A percentile compares a stretch with the other conserved stretches of the same genome.
Conservation (phyloP, 2,113 vertebrate genomes). For the Seriola aureovittata region DNA sequence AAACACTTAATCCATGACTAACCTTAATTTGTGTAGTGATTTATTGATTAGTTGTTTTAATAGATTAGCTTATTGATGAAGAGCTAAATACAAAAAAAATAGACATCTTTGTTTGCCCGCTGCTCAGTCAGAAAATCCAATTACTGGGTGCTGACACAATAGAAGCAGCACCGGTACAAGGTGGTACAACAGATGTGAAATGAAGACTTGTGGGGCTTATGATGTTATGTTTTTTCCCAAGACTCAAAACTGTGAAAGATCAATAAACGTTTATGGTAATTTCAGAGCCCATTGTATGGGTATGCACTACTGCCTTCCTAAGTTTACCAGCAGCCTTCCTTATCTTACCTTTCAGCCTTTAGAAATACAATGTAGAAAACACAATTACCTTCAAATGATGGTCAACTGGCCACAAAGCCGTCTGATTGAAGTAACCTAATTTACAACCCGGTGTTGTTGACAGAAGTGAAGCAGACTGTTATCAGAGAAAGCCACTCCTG, state of each 20-base stretch:
- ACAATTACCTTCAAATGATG: background rate
- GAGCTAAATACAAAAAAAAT: background rate
- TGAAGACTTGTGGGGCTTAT: background rate
- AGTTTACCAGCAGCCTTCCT: background rate
- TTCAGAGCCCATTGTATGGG: background rate
- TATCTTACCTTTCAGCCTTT: constrained; percentile 18
- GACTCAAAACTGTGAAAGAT: background rate
- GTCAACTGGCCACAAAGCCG: background rate
- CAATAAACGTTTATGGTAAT: background rate
- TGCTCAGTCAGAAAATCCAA: background rate
- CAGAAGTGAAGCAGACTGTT: constrained; percentile 15
- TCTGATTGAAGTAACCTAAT: constrained; percentile 11
- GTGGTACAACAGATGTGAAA: background rate
- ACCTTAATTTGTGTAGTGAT: background rate
- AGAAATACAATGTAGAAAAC: background rate
- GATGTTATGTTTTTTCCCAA: background rate
- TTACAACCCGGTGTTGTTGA: constrained; percentile 22
- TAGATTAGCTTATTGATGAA: background rate
- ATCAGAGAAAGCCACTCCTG: constrained; percentile 23
- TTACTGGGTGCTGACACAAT: background rate
- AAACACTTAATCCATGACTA: background rate
- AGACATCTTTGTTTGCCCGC: background rate
- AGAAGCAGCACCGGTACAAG: background rate
- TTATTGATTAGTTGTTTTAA: background rate
- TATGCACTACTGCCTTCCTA: background rate